Evolutionary conservation across 2,113 vertebrate species (phyloP), one percentile per base, ranked within the genome.

Genomic region (Oophaga pumilio): DNA sequence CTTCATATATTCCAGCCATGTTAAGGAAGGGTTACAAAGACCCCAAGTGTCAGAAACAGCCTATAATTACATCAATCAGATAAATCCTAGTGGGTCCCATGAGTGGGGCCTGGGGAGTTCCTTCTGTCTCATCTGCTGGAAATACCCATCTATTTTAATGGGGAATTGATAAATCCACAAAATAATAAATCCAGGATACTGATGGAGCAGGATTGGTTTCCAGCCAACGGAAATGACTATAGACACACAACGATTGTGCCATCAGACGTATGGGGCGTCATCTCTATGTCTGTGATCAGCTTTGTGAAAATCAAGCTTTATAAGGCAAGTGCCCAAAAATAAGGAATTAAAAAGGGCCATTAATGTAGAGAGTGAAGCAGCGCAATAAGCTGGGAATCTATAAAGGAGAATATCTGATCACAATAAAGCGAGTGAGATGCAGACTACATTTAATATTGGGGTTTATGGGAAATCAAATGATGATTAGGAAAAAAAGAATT

Each of bases 401-500:
- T 59, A 56, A 33, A 59, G 53, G 22, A 59, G 26, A 28, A 52
- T 57, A 24, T 79, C 56, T 79, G 60, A 82, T 50, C 59, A 82
- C 66, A 66, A 82, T 49, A 82, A 49, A 52, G 52, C 26, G 60
- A 68, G 12, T n/a, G 49, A 14, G 33, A 82, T 66, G 68, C 8
- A 50, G 50, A 50, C 33, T n/a, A 11, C 15, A 15, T 60, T 87
- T 83, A 83, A 83, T 83, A 83, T 33, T 50, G 18, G 22, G 78
- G 56, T 62, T 33, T 74, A 76, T 52, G 57, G 81, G 59, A 49
- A 76, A 76, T 66, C 59, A 60, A 60, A 74, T 59, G 22, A 59
- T 52, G n/a, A 76, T 76, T 83, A 76, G 10, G 24, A n/a, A 68
- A 82, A 82, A 69, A 88, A 62, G 49, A 88, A 76, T 66, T 88